These are phyloP conservation scores for Hydropotes inermis DNA, from an alignment of 2,113 vertebrate species.

Conservation along the genomic window DNA sequence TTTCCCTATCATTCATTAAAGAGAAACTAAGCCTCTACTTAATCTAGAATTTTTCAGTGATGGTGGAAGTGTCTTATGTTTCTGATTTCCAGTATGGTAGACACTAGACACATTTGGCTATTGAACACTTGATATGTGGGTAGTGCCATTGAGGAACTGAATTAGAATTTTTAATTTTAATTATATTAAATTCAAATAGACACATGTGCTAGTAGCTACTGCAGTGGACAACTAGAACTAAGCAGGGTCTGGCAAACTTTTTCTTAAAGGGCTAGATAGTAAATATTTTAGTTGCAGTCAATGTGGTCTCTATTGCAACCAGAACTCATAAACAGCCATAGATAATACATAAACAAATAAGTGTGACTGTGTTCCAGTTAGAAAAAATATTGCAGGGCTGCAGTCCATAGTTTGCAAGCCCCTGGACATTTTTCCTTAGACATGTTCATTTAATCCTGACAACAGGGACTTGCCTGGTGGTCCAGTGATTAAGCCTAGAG, in stretches of 20 bases:
- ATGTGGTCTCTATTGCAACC: background rate
- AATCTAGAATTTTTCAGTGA: background rate
- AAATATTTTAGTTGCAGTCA: background rate
- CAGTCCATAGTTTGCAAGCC: background rate
- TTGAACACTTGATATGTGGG: background rate
- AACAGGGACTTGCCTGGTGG: background rate
- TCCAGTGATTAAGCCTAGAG: background rate
- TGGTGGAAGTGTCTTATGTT: background rate
- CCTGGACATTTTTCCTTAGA: background rate
- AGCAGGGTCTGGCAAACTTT: background rate
- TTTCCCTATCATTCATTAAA: background rate
- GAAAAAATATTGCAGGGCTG: background rate
- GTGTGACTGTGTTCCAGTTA: background rate
- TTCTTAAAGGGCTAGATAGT: background rate
- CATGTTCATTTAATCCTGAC: background rate
- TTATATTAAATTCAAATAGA: conserved; percentile 15
- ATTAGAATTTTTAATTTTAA: background rate
- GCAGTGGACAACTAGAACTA: background rate
- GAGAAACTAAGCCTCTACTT: background rate
- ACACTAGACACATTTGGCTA: background rate
- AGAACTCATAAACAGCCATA: background rate
- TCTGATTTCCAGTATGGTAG: background rate
- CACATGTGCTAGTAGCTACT: background rate
- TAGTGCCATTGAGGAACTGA: background rate
- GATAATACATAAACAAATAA: background rate